Conservation (phyloP, 2,888 invertebrate species). For the Orchesellides sinensis region DNA sequence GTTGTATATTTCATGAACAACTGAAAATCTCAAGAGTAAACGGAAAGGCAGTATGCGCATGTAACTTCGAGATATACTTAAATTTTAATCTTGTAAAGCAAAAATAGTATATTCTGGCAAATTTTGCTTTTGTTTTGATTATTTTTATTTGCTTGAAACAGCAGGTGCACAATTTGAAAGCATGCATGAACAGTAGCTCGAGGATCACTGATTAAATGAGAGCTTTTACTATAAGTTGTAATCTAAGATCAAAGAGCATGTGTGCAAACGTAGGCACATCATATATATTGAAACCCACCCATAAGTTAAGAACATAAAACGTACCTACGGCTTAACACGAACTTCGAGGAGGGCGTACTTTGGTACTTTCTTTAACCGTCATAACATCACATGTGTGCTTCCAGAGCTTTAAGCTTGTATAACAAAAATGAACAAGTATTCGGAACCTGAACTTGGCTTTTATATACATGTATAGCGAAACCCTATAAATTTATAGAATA, state of each 20-base stretch:
- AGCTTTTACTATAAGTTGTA: not conserved
- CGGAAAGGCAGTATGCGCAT: too few relatives aligned
- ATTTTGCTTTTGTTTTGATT: not conserved
- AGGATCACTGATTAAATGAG: not conserved
- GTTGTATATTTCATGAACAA: too few relatives aligned
- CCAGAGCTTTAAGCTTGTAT: too few relatives aligned
- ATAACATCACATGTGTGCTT: not conserved
- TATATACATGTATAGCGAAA: too few relatives aligned
- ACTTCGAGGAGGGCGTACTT: conserved; percentile 60
- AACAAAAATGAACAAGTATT: too few relatives aligned
- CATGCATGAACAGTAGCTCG: not conserved
- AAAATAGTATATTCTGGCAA: not conserved
- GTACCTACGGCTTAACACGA: not conserved
- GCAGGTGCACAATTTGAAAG: not conserved
- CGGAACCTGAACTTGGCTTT: too few relatives aligned
- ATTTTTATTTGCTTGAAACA: not conserved
- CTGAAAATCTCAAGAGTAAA: too few relatives aligned
- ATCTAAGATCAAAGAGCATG: not conserved
- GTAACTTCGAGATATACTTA: too few relatives aligned
- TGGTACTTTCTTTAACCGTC: conserved; percentile 8
- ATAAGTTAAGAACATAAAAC: too few relatives aligned
- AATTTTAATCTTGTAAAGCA: too few relatives aligned
- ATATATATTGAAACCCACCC: not conserved
- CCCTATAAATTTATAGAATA: too few relatives aligned
- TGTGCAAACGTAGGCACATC: not conserved